Evolutionary conservation across 1,140 invertebrate genomes (phyloP).

Genomic region (Drosophila serrata): DNA sequence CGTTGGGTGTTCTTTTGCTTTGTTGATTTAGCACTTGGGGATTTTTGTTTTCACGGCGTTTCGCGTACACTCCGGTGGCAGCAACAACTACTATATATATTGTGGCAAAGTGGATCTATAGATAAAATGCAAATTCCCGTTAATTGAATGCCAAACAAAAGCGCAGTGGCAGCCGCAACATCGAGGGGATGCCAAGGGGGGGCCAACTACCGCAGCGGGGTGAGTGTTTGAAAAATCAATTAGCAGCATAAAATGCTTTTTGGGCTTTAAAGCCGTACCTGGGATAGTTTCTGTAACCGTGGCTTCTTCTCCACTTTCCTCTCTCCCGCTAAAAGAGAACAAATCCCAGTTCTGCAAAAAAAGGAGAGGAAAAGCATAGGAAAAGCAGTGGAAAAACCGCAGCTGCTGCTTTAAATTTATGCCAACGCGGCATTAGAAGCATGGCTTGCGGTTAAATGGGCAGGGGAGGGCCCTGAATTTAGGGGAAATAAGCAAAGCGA

Average conservation of each 20-base stretch:
- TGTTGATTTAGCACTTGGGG: slow-evolving; percentile 45
- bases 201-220: background rate
- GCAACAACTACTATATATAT: slow-evolving; percentile 29
- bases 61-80: slow-evolving; percentile 9
- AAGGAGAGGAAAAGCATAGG: background rate
- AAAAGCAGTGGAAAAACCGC: slow-evolving; percentile 67
- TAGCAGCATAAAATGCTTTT: slow-evolving; percentile 76
- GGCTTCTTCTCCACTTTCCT: slow-evolving; percentile 9
- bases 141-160: slow-evolving; percentile 79
- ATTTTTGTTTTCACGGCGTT: slow-evolving; percentile 35
- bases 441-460: slow-evolving; percentile 71
- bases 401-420: slow-evolving; percentile 82
- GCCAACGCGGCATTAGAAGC: slow-evolving; percentile 77
- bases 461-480: background rate
- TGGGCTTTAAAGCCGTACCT: slow-evolving; percentile 38
- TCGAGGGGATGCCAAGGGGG: background rate
- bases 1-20: slow-evolving; percentile 11
- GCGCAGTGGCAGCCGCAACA: slow-evolving; percentile 45
- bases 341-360: slow-evolving; percentile 27
- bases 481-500: background rate
- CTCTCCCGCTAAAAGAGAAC: slow-evolving; percentile 11
- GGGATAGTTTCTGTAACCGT: slow-evolving; percentile 41
- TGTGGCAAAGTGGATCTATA: slow-evolving; percentile 49
- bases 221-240: slow-evolving; percentile 71
- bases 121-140: slow-evolving; percentile 75